phyloP scores from a whole-genome alignment of 1,140 invertebrate genomes.

The Drosophila varians region DNA sequence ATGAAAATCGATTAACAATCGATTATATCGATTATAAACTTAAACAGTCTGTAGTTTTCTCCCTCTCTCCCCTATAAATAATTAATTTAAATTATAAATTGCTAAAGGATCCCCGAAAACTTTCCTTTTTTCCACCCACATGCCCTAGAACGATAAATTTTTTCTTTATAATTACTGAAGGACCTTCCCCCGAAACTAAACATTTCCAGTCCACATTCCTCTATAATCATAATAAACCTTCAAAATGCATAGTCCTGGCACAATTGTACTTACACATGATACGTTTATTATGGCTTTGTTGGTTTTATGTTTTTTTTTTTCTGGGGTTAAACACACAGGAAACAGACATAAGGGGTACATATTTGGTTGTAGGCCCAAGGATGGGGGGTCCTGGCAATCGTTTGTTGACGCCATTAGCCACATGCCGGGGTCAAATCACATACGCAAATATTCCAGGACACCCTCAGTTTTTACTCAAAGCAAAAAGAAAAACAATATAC shows the following conservation, averaged over 20 bases:
- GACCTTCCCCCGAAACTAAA: conserved; percentile 1
- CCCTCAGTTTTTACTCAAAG: conserved; percentile 6
- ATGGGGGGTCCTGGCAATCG: conserved; percentile 40
- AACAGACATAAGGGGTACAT: background rate
- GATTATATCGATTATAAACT: too few species aligned
- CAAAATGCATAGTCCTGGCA: background rate
- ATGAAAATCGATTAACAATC: too few species aligned
- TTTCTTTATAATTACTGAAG: conserved; percentile 1
- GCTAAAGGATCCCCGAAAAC: background rate
- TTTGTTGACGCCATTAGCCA: conserved; percentile 74
- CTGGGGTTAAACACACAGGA: background rate
- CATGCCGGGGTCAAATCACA: conserved; percentile 65
- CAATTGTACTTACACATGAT: conserved; percentile 17
- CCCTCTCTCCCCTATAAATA: background rate
- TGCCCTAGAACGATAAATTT: background rate
- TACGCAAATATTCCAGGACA: conserved; percentile 56
- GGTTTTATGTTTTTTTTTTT: background rate
- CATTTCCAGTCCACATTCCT: conserved; percentile 1
- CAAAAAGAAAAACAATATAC: background rate
- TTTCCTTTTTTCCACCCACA: background rate
- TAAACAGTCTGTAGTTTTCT: too few species aligned
- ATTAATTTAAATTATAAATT: background rate
- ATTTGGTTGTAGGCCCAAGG: background rate
- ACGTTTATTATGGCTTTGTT: background rate
- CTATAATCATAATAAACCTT: conserved; percentile 1